These are phyloP conservation scores for Nyctibius grandis DNA, from an alignment of 2,797 vertebrate genomes.

Conservation along the genomic window DNA sequence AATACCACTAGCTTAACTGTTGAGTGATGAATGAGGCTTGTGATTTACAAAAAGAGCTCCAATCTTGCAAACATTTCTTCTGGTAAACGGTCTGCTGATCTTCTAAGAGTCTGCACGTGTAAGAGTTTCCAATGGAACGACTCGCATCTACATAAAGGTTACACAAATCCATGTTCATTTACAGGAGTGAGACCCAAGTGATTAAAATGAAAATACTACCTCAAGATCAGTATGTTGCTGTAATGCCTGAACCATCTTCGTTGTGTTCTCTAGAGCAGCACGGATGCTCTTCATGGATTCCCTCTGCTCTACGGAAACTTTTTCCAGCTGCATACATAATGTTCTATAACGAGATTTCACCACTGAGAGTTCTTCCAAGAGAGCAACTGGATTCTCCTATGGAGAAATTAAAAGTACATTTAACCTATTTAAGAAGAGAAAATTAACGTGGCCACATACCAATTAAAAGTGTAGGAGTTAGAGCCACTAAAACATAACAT, in stretches of 20 bases:
- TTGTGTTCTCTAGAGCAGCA: conserved; percentile 72
- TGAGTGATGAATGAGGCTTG: neutral
- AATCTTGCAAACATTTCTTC: neutral
- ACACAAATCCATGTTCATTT: neutral
- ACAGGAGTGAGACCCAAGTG: neutral
- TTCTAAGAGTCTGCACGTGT: neutral
- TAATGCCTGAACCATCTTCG: conserved; percentile 73
- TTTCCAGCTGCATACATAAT: conserved; percentile 76
- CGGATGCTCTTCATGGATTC: conserved; percentile 80
- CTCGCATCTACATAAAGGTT: neutral
- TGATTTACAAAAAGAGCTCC: neutral
- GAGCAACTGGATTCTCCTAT: conserved; percentile 82
- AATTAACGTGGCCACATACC: neutral
- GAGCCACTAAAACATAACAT: neutral
- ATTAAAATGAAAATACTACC: conserved; percentile 68
- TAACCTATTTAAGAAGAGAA: too few relatives aligned
- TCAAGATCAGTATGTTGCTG: conserved; percentile 74
- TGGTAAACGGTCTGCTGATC: neutral
- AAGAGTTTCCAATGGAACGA: neutral
- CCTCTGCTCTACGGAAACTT: conserved; percentile 78
- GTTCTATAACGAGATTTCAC: conserved; percentile 83
- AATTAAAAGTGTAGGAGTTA: neutral
- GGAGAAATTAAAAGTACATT: neutral
- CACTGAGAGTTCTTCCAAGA: conserved; percentile 81
- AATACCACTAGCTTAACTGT: neutral